Base-by-base conservation (phyloP, 2,888 invertebrate species). In the Drosophila percnosoma region DNA sequence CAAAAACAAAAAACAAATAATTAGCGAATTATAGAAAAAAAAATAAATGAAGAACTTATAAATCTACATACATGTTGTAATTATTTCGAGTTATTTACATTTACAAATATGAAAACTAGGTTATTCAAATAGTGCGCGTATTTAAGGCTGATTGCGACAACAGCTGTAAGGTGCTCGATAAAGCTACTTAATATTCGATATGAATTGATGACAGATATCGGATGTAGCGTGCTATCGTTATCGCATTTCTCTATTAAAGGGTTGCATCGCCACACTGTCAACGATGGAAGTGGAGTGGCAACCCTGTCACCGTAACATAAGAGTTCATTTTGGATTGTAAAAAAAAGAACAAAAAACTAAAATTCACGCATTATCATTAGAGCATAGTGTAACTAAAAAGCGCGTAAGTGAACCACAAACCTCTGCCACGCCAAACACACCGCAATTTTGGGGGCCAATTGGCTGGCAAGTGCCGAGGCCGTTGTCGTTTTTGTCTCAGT, bases 251-350 rank as follows among this genome's bases (percentile, higher is more conserved):
- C 31, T 45, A 31, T 58, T 48, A 15, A 58, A 76, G 75, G 70
- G 77, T 31, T 73, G 70, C 66, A 67, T 38, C 40, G 11, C 31
- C 18, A n/a, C 40, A 58, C 48, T 68, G 52, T 49, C 58, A 65
- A 57, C 53, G 64, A 36, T 60, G 42, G 74, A 52, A 71, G 67
- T 71, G 74, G 63, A 62, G 54, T 74, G 78, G 71, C 78, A 78
- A 71, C 77, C n/a, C 67, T 78, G 67, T 64, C 77, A 58, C 70
- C 71, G 70, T 78, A 78, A 78, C 78, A 78, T 74, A 74, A 71
- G 71, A 74, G 64, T 75, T 78, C 78, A 65, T 85, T 83, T 83
- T 77, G 78, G 80, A 82, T 80, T 73, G 73, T 80, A 79, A 73
- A 80, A 78, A 75, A 77, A 80, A 65, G 75, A 74, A 71, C 67